Conservation (phyloP, 2,797 vertebrate genomes). For the Chelmon rostratus region DNA sequence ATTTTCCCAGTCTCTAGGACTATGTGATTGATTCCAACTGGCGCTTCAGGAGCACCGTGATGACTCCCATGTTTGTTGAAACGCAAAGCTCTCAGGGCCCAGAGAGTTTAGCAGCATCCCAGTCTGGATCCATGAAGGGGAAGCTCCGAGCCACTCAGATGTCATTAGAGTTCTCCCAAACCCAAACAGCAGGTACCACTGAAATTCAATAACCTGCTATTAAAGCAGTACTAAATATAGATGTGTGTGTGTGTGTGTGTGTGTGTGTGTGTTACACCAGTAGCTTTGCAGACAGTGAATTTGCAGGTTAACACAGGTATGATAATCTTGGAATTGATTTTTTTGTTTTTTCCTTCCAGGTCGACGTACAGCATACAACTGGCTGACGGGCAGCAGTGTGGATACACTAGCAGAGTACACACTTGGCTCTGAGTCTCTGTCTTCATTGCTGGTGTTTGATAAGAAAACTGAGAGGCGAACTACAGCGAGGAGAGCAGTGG, state of each 20-base stretch:
- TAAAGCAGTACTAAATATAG: background rate
- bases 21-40: conserved; percentile 94
- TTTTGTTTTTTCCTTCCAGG: conserved; percentile 81
- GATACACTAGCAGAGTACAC: conserved; percentile 90
- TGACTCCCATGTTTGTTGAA: conserved; percentile 96
- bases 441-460: conserved; percentile 91
- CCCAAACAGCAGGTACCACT: conserved; percentile 85
- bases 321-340: background rate
- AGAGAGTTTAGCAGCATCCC: conserved; percentile 73
- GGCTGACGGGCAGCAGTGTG: conserved; percentile 93
- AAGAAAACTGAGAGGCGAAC: conserved; percentile 83
- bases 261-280: no score
- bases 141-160: conserved; percentile 92
- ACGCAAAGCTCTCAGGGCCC: conserved; percentile 87
- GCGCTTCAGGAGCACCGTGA: conserved; percentile 92
- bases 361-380: conserved; percentile 91
- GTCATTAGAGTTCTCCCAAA: conserved; percentile 93
- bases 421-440: conserved; percentile 86
- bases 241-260: no score
- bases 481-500: conserved; percentile 84
- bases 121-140: conserved; percentile 73
- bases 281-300: no score
- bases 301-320: background rate
- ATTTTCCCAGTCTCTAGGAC: conserved; percentile 84
- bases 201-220: background rate